phyloP scores from a whole-genome alignment of 2,888 invertebrate genomes.

The Brenthis daphne region DNA sequence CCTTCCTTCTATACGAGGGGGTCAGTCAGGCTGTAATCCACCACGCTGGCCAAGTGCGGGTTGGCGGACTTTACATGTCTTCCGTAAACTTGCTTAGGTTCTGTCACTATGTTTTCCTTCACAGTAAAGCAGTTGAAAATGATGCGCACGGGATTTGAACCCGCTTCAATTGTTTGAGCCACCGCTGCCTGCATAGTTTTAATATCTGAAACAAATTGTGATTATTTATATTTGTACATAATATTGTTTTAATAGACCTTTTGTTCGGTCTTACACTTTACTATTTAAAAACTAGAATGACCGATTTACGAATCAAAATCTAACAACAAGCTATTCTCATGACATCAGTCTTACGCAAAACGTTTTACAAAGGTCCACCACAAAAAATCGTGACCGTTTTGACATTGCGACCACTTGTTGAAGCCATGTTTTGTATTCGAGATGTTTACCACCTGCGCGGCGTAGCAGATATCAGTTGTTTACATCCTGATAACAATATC shows the following conservation, averaged over 20 bases:
- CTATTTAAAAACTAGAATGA: neutral
- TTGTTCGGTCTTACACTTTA: too few relatives aligned
- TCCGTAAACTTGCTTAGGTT: too few relatives aligned
- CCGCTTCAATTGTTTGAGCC: too few relatives aligned
- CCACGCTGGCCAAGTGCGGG: too few relatives aligned
- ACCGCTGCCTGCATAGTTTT: constrained; percentile 3
- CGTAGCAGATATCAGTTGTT: constrained; percentile 8
- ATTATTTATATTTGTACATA: neutral
- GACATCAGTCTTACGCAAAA: constrained; percentile 15
- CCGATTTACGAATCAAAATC: neutral
- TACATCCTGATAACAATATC: constrained; percentile 10
- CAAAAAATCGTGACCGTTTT: constrained; percentile 20
- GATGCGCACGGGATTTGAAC: too few relatives aligned
- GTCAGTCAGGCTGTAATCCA: too few relatives aligned
- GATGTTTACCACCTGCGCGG: constrained; percentile 15
- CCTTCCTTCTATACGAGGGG: too few relatives aligned
- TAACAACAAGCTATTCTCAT: neutral
- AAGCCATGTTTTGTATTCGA: constrained; percentile 7
- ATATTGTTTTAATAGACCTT: neutral
- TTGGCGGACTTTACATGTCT: too few relatives aligned
- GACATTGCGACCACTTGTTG: constrained; percentile 6
- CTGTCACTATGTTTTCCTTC: too few relatives aligned
- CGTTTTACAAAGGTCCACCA: constrained; percentile 7
- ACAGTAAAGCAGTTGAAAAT: too few relatives aligned
- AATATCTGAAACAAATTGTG: neutral